Conservation (phyloP, 1,140 invertebrate genomes). For the Aphidius gifuensis region DNA sequence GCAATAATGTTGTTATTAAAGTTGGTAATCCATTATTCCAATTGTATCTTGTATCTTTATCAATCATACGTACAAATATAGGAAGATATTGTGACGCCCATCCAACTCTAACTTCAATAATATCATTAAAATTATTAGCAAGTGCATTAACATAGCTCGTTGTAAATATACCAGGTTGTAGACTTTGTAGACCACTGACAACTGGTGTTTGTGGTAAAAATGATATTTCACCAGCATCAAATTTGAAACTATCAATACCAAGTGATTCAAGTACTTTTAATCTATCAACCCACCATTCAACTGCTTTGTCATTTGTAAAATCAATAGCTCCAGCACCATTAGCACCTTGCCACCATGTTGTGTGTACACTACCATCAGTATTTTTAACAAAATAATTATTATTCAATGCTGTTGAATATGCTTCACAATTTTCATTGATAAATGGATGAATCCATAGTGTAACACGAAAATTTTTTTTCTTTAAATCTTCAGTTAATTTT, state of each 20-base stretch:
- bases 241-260: slow-evolving; percentile 85
- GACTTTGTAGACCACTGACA: slow-evolving; percentile 49
- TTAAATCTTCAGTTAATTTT: slow-evolving; percentile 58
- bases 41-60: slow-evolving; percentile 80
- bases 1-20: slow-evolving; percentile 75
- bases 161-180: slow-evolving; percentile 63
- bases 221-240: slow-evolving; percentile 83
- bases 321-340: slow-evolving; percentile 67
- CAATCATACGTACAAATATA: slow-evolving; percentile 84
- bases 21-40: slow-evolving; percentile 75
- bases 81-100: slow-evolving; percentile 71
- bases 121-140: slow-evolving; percentile 60
- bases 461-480: slow-evolving; percentile 66
- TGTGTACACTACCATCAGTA: slow-evolving; percentile 57
- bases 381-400: slow-evolving; percentile 64
- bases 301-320: slow-evolving; percentile 73
- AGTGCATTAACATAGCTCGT: slow-evolving; percentile 65
- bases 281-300: slow-evolving; percentile 70
- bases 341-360: slow-evolving; percentile 82
- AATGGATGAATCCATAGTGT: slow-evolving; percentile 91
- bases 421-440: slow-evolving; percentile 73
- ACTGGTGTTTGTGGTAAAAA: slow-evolving; percentile 60
- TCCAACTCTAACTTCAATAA: slow-evolving; percentile 72
- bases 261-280: slow-evolving; percentile 59
- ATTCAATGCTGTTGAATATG: slow-evolving; percentile 57